These are phyloP conservation scores for Callocephalon fimbriatum DNA, from an alignment of 2,113 vertebrate genomes.

Conservation along the genomic window DNA sequence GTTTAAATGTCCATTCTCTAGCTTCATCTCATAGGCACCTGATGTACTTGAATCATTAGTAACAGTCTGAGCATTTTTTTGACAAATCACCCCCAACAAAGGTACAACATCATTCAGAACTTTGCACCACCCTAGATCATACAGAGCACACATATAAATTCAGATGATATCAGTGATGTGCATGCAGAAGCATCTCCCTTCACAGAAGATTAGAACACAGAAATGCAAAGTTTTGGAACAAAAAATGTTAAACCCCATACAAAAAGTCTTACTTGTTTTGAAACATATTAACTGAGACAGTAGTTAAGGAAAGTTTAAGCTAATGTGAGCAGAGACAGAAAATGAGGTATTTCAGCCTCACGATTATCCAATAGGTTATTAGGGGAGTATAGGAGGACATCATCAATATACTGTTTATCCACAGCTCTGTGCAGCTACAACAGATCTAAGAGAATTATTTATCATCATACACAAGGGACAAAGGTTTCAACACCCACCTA, in stretches of 20 bases:
- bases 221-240: background rate
- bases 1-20: background rate
- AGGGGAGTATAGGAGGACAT: background rate
- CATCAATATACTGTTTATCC: background rate
- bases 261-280: background rate
- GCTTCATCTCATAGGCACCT: background rate
- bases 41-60: background rate
- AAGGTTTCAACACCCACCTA: background rate
- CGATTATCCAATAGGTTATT: background rate
- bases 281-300: background rate
- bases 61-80: background rate
- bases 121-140: background rate
- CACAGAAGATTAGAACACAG: background rate
- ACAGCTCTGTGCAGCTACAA: background rate
- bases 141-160: background rate
- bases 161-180: background rate
- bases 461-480: background rate
- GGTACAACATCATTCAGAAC: background rate
- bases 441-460: background rate
- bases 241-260: background rate
- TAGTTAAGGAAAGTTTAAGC: background rate
- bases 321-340: background rate
- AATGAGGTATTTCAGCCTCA: background rate
- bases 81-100: background rate
- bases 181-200: background rate